Percentiles rank a stretch among this genome's conserved stretches.
These are phyloP conservation scores for Geotrypetes seraphini DNA, from an alignment of 2,797 vertebrate species.

Conservation along the genomic window DNA sequence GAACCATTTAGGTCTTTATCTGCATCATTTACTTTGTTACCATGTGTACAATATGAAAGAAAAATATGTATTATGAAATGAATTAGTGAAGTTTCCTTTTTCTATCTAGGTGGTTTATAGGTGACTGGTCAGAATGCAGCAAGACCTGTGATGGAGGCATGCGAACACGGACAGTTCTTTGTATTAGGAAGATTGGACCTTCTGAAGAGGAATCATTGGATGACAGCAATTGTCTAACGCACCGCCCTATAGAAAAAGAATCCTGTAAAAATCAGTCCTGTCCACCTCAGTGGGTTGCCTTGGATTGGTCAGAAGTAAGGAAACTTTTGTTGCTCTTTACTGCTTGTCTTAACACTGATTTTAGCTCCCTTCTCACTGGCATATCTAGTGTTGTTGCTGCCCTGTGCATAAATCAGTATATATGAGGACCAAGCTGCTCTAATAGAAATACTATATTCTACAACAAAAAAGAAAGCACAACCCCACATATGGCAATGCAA, in stretches of 20 bases:
- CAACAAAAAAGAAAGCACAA: too few species aligned
- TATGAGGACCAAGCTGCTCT: too few species aligned
- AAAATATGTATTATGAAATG: too few species aligned
- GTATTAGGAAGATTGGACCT: constrained; percentile 81
- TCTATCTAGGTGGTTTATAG: constrained; percentile 85
- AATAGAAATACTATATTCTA: too few species aligned
- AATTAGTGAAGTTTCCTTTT: constrained; percentile 6
- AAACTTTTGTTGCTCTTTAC: neutral
- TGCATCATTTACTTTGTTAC: too few species aligned
- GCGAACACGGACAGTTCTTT: constrained; percentile 79
- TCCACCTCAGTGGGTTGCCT: constrained; percentile 88
- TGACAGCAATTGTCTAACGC: constrained; percentile 80
- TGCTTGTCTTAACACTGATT: too few species aligned
- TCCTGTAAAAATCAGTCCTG: constrained; percentile 95
- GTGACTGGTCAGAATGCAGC: constrained; percentile 91
- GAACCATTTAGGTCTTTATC: too few species aligned
- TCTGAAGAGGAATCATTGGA: constrained; percentile 90
- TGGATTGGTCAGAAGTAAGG: constrained; percentile 96
- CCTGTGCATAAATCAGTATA: too few species aligned
- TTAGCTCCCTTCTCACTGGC: too few species aligned
- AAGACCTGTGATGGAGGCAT: constrained; percentile 89
- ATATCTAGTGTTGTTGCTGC: too few species aligned
- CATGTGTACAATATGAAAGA: too few species aligned
- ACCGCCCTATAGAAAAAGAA: constrained; percentile 83
- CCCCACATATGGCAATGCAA: too few species aligned